phyloP scores from a whole-genome alignment of 2,888 invertebrate genomes.

The Gastrophysa polygoni region DNA sequence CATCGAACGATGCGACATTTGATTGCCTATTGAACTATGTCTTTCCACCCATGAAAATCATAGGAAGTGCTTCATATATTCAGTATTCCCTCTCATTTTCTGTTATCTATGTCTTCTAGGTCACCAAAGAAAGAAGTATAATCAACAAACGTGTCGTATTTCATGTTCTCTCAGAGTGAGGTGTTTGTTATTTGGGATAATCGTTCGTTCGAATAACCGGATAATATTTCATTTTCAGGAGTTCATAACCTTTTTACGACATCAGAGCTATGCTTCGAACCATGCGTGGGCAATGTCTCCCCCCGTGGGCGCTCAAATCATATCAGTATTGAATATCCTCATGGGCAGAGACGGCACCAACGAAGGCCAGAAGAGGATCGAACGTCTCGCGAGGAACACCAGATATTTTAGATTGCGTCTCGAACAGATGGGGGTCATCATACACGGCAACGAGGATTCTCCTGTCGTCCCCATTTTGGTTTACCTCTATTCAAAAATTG shows the following conservation, averaged over 20 bases:
- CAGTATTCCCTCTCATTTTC: no score
- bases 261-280: conserved; percentile 80
- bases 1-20: no score
- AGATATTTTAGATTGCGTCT: conserved; percentile 79
- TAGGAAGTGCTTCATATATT: no score
- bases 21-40: no score
- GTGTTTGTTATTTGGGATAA: no score
- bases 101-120: no score
- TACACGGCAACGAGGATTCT: conserved; percentile 91
- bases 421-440: conserved; percentile 88
- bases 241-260: conserved; percentile 77
- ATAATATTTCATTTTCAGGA: conserved; percentile 59
- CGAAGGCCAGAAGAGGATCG: conserved; percentile 70
- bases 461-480: conserved; percentile 96
- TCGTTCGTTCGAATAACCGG: no score
- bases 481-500: conserved; percentile 94
- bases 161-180: no score
- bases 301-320: conserved; percentile 88
- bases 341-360: conserved; percentile 82
- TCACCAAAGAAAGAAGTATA: no score
- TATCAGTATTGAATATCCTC: conserved; percentile 85
- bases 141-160: no score
- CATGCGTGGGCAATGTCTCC: conserved; percentile 91
- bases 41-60: no score
- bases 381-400: conserved; percentile 79